These are phyloP conservation scores for Nebria ingens DNA, from an alignment of 1,140 invertebrate genomes.

Conservation along the genomic window DNA sequence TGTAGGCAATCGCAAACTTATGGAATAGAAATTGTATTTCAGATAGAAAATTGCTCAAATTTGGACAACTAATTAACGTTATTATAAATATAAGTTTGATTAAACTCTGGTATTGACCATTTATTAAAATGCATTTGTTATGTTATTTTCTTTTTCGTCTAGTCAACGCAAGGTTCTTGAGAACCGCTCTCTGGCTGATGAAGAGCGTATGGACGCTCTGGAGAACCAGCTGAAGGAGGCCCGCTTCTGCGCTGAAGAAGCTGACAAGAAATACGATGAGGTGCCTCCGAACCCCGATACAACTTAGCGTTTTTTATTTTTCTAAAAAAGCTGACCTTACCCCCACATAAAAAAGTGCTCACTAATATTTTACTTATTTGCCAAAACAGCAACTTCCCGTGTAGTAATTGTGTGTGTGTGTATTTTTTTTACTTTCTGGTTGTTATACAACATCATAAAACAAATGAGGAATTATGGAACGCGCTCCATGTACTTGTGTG, in stretches of 20 bases:
- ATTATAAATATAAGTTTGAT: no score
- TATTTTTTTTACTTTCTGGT: no score
- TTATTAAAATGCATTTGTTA: not conserved
- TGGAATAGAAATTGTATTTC: no score
- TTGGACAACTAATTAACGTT: no score
- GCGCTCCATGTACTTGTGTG: not conserved
- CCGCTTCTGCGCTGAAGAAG: constrained; percentile 98
- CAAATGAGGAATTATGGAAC: not conserved
- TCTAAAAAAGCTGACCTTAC: not conserved
- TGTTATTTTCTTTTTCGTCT: constrained; percentile 20
- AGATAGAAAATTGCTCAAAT: no score
- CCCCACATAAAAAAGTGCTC: not conserved
- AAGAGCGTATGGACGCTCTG: constrained; percentile 98
- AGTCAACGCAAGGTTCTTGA: constrained; percentile 99
- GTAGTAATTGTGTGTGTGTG: not conserved
- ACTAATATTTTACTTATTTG: not conserved
- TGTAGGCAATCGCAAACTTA: no score
- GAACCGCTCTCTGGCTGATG: constrained; percentile 98
- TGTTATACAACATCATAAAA: not conserved
- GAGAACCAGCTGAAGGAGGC: constrained; percentile 99
- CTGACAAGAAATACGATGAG: constrained; percentile 99
- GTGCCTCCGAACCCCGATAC: constrained; percentile 44
- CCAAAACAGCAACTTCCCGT: not conserved
- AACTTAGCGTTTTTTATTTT: not conserved
- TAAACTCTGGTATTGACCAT: no score